These are phyloP conservation scores for Semaprochilodus insignis DNA, from an alignment of 2,797 vertebrate genomes.

Conservation along the genomic window DNA sequence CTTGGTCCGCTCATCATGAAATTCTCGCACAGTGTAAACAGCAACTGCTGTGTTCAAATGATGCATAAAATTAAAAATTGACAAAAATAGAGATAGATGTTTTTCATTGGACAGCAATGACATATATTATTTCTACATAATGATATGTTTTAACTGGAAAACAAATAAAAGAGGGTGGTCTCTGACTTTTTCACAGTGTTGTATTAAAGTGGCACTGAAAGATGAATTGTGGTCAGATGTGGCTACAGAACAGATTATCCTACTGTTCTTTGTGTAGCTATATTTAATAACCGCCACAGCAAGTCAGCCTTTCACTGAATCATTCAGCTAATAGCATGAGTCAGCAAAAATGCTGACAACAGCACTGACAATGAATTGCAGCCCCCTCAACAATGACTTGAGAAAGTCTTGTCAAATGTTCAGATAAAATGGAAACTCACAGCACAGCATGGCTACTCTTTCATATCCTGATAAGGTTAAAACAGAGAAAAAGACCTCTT, in stretches of 20 bases:
- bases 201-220: no score
- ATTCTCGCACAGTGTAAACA: no score
- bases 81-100: no score
- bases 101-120: no score
- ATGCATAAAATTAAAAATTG: no score
- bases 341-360: constrained; percentile 50
- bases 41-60: no score
- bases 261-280: background rate
- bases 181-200: no score
- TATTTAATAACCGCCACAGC: constrained; percentile 25
- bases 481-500: background rate
- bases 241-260: background rate
- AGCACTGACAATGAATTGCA: constrained; percentile 24
- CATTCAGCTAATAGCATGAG: constrained; percentile 43
- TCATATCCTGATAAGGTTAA: constrained; percentile 4
- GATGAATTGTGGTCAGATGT: background rate
- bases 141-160: no score
- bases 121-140: no score
- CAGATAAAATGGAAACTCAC: constrained; percentile 16
- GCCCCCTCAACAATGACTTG: constrained; percentile 31
- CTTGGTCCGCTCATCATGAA: no score
- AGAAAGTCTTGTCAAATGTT: background rate
- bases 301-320: constrained; percentile 21
- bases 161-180: no score
- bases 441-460: background rate